Evolutionary conservation across 2,113 vertebrate species (phyloP), one percentile per base, ranked within the genome.

Genomic region (Hemichromis elongatus): DNA sequence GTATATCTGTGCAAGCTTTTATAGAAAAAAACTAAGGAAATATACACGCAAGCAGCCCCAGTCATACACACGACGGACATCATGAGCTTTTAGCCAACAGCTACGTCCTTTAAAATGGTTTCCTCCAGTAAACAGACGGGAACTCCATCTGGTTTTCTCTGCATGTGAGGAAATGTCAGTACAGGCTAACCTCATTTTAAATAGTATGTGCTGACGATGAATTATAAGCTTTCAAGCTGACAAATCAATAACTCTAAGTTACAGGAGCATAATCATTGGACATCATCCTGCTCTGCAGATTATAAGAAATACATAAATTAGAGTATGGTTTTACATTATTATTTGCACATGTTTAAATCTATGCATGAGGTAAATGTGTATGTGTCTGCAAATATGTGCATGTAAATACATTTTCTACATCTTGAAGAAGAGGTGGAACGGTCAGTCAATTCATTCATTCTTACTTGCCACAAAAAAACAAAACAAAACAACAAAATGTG

Each of bases 91-190:
- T 53, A 68, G 82, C 82, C 77, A 37, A 45, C 19, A 88, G 83
- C 61, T 24, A 61, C 86, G 83, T 57, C 68, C 57, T 89, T 89
- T 81, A 86, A 80, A 89, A 83, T 2, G 40, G 86, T 79, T 33
- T 81, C 24, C 42, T 73, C 45, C 70, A 45, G 63, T 63, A 28
- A 35, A 54, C 18, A 54, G 18, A 52, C 11, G 4, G 30, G 50
- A 45, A 79, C 59, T 61, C 59, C 73, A 82, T 88, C 86, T 57
- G 79, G 40, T n/a, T 66, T 52, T 52, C 18, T 80, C 21, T 53
- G 77, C 73, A 68, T 80, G 28, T 19, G 30, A 50, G 52, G 52
- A 78, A 78, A 83, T 73, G 47, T 54, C 66, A 80, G 19, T 9
- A n/a, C 56, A 57, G 33, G 0, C 70, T 13, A 75, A 12, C 45